These are phyloP conservation scores for Cyrtonyx montezumae DNA, from an alignment of 2,113 vertebrate species.

Conservation along the genomic window DNA sequence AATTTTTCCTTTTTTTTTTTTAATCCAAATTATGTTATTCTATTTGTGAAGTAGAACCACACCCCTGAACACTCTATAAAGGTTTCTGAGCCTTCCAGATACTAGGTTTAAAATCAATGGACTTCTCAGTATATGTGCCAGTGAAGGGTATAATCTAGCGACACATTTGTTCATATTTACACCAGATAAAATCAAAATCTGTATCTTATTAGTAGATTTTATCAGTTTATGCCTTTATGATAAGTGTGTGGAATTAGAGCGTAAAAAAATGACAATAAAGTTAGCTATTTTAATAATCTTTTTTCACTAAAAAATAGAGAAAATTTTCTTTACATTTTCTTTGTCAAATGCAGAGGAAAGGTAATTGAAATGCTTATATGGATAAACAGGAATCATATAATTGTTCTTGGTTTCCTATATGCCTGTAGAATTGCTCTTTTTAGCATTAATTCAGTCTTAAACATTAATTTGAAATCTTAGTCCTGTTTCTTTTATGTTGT, in stretches of 20 bases:
- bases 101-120: not conserved
- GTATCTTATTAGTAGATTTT: not conserved
- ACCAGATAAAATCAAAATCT: not conserved
- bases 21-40: not conserved
- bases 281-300: not conserved
- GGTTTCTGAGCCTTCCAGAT: not conserved
- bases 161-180: not conserved
- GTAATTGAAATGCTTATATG: not conserved
- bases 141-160: not conserved
- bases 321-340: not conserved
- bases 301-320: not conserved
- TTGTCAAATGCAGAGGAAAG: not conserved
- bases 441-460: not conserved
- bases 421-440: not conserved
- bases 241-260: not conserved
- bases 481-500: not conserved
- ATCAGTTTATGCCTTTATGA: not conserved
- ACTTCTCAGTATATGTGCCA: rapidly evolving
- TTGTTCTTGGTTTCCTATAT: not conserved
- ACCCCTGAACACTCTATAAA: not conserved
- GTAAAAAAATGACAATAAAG: not conserved
- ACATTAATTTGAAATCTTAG: not conserved
- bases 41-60: not conserved
- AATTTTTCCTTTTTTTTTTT: not conserved
- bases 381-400: not conserved